phyloP scores from a whole-genome alignment of 2,888 invertebrate species.

The Arrhopalites spinosus region DNA sequence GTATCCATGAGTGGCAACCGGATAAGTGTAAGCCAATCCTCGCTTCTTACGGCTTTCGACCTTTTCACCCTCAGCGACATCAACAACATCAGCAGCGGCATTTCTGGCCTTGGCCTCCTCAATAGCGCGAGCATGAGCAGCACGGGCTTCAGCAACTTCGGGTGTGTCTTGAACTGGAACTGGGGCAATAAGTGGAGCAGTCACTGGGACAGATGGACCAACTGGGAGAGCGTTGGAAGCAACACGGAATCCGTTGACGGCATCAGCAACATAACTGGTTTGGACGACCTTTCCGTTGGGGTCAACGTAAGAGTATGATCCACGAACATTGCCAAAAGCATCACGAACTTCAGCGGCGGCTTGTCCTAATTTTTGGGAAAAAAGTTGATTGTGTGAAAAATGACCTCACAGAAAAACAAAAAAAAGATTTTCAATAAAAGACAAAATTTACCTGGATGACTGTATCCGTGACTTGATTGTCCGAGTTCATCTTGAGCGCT shows the following conservation, averaged over 20 bases:
- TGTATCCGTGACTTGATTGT: slow-evolving; percentile 58
- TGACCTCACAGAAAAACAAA: too few relatives aligned
- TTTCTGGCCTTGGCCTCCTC: too few relatives aligned
- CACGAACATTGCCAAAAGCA: slow-evolving; percentile 53
- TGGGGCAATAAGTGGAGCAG: slow-evolving; percentile 23
- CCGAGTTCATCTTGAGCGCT: slow-evolving; percentile 68
- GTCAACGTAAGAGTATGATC: slow-evolving; percentile 60
- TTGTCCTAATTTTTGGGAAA: too few relatives aligned
- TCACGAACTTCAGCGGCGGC: slow-evolving; percentile 53
- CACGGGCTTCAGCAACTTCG: slow-evolving; percentile 62
- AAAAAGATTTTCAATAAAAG: too few relatives aligned
- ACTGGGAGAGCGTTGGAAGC: slow-evolving; percentile 61
- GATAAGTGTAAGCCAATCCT: background rate
- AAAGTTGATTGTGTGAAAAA: too few relatives aligned
- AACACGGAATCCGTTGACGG: slow-evolving; percentile 60
- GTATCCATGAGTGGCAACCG: background rate
- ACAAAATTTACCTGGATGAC: slow-evolving; percentile 31
- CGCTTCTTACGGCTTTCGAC: background rate
- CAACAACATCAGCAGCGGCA: background rate
- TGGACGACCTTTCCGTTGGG: slow-evolving; percentile 60
- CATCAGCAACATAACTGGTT: slow-evolving; percentile 62
- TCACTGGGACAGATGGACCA: slow-evolving; percentile 45
- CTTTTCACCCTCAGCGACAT: background rate
- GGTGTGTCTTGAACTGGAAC: slow-evolving; percentile 60
- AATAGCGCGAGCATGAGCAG: slow-evolving; percentile 57